Base-by-base conservation (phyloP, 2,113 vertebrate genomes). In the Cairina moschata region DNA sequence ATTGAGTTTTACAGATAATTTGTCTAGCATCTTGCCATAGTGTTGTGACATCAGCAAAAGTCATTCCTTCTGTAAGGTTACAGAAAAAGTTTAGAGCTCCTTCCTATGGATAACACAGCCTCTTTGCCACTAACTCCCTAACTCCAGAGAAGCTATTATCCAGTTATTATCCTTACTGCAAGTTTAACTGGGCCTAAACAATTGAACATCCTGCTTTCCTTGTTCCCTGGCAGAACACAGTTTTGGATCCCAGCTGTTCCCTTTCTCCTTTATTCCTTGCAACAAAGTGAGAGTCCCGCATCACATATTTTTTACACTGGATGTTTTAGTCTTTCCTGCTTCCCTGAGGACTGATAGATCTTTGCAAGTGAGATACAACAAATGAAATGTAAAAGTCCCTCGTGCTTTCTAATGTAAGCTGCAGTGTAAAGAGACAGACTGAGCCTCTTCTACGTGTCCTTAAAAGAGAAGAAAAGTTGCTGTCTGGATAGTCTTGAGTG, bases 1-100 rank as follows among this genome's bases (percentile, higher is more conserved):
- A 9, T 11, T 16, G 78, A n/a, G 7, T 55, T 78, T 84, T 68
- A 17, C 17, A 11, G 26, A 15, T 9, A 32, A 32, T n/a, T 72
- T 1, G 0, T 63, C 6, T 1, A 21, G 21, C 4, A 8, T 44
- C 67, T 63, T 58, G 54, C 23, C 1, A 1, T 9, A 17, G 56
- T 0, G 0, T 28, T 65, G 42, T 34, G 34, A 4, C n/a, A 65
- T 6, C 15, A 14, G 23, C 21, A 31, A 71, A 46, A 2, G 4
- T 11, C 11, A 21, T 23, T 8, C 34, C 14, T 6, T 52, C 54
- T 54, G 0, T 58, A 18, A 82, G 46, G 52, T n/a, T 32, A 6
- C 10, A 17, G 12, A 52, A 42, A 11, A 42, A 18, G 11, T 66
- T 67, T 22, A n/a, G 17, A 50, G 0, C 31, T 58, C 46, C 14